These are phyloP conservation scores for Monoplex corrugatus DNA, from an alignment of 2,888 invertebrate genomes.

Conservation along the genomic window DNA sequence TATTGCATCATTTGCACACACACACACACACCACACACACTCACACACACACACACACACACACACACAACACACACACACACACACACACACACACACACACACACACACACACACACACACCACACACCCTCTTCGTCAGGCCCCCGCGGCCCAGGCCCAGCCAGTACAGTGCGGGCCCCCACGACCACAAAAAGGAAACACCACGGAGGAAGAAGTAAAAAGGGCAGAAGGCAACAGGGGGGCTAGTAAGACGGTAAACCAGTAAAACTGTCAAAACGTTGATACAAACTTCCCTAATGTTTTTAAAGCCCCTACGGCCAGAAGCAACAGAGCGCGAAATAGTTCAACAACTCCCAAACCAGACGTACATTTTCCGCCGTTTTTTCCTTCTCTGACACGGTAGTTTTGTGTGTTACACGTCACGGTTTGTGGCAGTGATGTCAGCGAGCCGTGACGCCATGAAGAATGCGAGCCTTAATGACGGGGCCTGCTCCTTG, in stretches of 20 bases:
- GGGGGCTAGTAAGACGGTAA: slow-evolving; percentile 25
- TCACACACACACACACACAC: no score
- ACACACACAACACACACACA: no score
- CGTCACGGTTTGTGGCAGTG: slow-evolving; percentile 39
- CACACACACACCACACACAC: neutral
- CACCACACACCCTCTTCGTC: neutral
- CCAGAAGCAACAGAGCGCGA: slow-evolving; percentile 41
- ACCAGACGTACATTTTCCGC: slow-evolving; percentile 18
- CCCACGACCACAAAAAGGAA: no score
- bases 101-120: neutral
- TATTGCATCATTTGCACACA: neutral
- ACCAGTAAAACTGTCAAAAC: slow-evolving; percentile 45
- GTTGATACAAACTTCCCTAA: slow-evolving; percentile 43
- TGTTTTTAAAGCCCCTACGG: slow-evolving; percentile 47
- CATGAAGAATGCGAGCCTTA: slow-evolving; percentile 45
- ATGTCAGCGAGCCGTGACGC: slow-evolving; percentile 43
- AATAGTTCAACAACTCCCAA: slow-evolving; percentile 44
- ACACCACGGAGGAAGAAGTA: no score
- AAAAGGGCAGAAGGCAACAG: neutral
- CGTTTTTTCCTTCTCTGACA: neutral
- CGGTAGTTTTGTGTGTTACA: slow-evolving; percentile 36
- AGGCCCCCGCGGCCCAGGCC: neutral
- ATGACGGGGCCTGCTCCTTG: slow-evolving; percentile 25
- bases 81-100: no score
- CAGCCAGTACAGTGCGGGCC: no score